These are phyloP conservation scores for Rhea americana DNA, from an alignment of 2,113 vertebrate genomes.

Conservation along the genomic window DNA sequence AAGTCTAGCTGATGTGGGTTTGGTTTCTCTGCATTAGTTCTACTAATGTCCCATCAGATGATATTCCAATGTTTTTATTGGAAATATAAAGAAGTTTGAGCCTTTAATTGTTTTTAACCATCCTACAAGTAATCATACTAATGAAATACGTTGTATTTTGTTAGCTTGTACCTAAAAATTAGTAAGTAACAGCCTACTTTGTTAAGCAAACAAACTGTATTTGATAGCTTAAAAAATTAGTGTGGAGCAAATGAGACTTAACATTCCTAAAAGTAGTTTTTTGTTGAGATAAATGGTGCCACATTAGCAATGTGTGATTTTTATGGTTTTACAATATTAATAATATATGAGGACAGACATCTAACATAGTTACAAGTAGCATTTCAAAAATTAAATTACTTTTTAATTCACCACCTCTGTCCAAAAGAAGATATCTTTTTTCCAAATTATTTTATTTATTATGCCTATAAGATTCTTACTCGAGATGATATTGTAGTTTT, in stretches of 20 bases:
- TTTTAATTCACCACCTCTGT: not conserved
- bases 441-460: not conserved
- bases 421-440: not conserved
- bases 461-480: not conserved
- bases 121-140: not conserved
- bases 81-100: not conserved
- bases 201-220: not conserved
- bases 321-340: not conserved
- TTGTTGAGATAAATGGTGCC: not conserved
- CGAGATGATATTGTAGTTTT: not conserved
- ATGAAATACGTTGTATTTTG: not conserved
- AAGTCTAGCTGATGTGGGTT: too few species aligned
- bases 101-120: too few species aligned
- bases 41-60: not conserved
- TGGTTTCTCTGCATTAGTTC: too few species aligned
- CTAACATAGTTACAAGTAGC: not conserved
- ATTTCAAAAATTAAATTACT: not conserved
- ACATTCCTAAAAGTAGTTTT: not conserved
- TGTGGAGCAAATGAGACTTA: not conserved
- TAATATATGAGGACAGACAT: not conserved
- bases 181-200: not conserved
- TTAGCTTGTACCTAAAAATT: not conserved
- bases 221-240: not conserved
- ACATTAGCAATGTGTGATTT: not conserved
- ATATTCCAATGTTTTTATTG: not conserved